phyloP scores from a whole-genome alignment of 1,140 invertebrate genomes.

The Drosophila kurseongensis region DNA sequence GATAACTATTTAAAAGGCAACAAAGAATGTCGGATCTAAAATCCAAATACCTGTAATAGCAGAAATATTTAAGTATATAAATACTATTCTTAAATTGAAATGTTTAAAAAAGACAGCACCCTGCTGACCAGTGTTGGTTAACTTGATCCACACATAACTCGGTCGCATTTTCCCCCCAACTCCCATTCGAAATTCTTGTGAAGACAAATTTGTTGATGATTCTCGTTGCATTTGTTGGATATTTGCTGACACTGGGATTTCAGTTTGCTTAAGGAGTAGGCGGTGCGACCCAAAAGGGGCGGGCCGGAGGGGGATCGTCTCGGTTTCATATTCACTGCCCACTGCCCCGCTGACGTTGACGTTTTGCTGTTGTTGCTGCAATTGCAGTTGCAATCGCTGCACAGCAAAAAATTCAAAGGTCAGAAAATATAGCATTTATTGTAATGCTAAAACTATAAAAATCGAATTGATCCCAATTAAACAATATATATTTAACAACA shows the following conservation, averaged over 20 bases:
- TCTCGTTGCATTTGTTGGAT: constrained; percentile 33
- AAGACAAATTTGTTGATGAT: constrained; percentile 38
- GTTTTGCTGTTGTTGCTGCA: constrained; percentile 17
- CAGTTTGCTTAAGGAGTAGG: constrained; percentile 29
- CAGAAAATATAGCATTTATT: too few species aligned
- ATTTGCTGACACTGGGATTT: constrained; percentile 36
- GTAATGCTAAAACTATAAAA: too few species aligned
- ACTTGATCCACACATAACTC: constrained; percentile 12
- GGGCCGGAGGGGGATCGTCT: constrained; percentile 3
- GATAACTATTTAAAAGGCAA: too few species aligned
- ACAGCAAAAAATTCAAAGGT: not conserved
- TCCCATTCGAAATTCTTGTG: constrained; percentile 16
- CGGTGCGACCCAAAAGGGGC: constrained; percentile 3
- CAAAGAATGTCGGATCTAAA: too few species aligned
- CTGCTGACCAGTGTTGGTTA: constrained; percentile 24
- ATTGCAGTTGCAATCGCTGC: constrained; percentile 17
- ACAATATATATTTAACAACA: too few species aligned
- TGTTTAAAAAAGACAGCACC: too few species aligned
- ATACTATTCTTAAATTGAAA: too few species aligned
- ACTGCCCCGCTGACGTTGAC: constrained; percentile 27
- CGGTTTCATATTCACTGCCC: constrained; percentile 34
- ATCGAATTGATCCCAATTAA: too few species aligned
- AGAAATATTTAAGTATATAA: too few species aligned
- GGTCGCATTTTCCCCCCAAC: constrained; percentile 7
- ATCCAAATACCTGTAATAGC: too few species aligned